These are phyloP conservation scores for Piaya cayana DNA, from an alignment of 2,113 vertebrate species.

Conservation along the genomic window DNA sequence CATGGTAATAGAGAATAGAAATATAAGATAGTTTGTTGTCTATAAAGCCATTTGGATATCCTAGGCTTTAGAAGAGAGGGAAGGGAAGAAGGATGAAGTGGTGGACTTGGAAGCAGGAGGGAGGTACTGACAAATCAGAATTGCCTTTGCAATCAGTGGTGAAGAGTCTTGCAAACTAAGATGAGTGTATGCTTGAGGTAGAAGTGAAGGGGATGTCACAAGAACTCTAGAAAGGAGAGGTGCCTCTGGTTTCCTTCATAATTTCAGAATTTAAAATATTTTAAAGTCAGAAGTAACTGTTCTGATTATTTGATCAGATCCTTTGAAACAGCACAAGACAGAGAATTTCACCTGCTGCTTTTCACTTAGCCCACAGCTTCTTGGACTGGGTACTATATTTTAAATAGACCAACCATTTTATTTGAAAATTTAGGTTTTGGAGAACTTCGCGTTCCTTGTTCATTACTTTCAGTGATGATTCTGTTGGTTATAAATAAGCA, in stretches of 20 bases:
- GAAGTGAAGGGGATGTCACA: not conserved
- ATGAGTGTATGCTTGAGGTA: not conserved
- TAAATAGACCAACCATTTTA: not conserved
- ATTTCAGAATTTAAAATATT: not conserved
- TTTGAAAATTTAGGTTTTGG: not conserved
- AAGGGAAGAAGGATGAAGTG: not conserved
- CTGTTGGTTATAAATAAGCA: not conserved
- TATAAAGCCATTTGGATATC: not conserved
- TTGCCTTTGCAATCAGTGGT: not conserved
- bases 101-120: not conserved
- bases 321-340: not conserved
- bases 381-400: not conserved
- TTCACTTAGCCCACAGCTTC: too few relatives aligned
- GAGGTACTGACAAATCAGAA: not conserved
- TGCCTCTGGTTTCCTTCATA: not conserved
- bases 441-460: not conserved
- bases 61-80: not conserved
- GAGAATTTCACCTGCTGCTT: not conserved
- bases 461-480: not conserved
- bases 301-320: not conserved
- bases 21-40: not conserved
- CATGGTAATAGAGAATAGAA: not conserved
- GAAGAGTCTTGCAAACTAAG: not conserved
- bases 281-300: not conserved
- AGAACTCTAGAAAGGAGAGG: not conserved